phyloP scores from a whole-genome alignment of 2,113 vertebrate species.

The Podiceps cristatus region DNA sequence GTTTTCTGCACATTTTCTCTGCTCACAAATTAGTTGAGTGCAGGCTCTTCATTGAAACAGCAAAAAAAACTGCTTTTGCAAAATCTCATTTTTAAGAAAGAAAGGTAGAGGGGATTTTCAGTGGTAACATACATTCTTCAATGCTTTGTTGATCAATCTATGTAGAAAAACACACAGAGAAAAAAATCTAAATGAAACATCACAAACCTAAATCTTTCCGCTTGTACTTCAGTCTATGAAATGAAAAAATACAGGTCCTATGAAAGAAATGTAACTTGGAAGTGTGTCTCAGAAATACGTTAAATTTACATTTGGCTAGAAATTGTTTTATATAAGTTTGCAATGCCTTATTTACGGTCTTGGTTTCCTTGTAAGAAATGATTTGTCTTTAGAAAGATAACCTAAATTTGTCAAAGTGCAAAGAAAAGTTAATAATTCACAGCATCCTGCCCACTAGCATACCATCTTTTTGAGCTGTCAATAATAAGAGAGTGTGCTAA shows the following conservation, averaged over 20 bases:
- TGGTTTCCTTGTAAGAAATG: neutral
- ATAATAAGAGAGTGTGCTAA: neutral
- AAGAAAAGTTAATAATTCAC: slow-evolving; percentile 46
- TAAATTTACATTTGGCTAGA: neutral
- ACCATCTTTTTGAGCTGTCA: slow-evolving; percentile 44
- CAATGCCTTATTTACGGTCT: slow-evolving; percentile 18
- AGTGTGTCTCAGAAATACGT: neutral
- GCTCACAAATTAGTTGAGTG: neutral
- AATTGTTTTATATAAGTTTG: neutral
- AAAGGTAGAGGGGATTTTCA: neutral
- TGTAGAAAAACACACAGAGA: neutral
- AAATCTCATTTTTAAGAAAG: neutral
- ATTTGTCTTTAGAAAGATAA: slow-evolving; percentile 19
- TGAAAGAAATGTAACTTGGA: neutral
- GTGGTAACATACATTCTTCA: neutral
- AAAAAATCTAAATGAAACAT: neutral
- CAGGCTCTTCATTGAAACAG: neutral
- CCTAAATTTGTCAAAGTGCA: slow-evolving; percentile 52
- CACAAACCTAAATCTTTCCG: neutral
- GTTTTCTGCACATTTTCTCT: neutral
- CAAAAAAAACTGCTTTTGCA: neutral
- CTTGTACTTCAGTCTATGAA: neutral
- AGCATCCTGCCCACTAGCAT: neutral
- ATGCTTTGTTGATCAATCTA: neutral
- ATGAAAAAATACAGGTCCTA: neutral